Percentiles rank a stretch among this genome's conserved stretches.
These are phyloP conservation scores for Silurus glanis DNA, from an alignment of 2,113 vertebrate species.

Conservation along the genomic window DNA sequence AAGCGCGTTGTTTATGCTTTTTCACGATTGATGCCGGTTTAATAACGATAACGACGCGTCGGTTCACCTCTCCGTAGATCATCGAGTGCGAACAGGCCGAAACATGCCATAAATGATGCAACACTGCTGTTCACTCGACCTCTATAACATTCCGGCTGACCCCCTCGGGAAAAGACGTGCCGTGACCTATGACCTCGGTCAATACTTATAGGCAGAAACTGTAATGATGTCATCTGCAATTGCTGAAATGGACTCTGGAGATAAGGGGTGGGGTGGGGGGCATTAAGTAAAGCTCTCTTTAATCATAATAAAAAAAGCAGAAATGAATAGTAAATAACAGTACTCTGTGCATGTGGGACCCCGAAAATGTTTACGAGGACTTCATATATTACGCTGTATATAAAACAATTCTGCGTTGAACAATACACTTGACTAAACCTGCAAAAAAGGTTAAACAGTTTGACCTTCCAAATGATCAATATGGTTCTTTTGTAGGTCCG, in stretches of 20 bases:
- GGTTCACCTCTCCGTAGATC: neutral
- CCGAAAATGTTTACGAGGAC: neutral
- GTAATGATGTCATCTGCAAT: constrained; percentile 47
- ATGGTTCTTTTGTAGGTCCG: neutral
- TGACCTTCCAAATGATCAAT: constrained; percentile 9
- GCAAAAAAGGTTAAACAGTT: constrained; percentile 4
- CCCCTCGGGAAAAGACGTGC: constrained; percentile 67
- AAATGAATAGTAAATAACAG: constrained; percentile 18
- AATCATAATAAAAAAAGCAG: constrained; percentile 30
- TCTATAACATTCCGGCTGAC: constrained; percentile 64
- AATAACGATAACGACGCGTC: neutral
- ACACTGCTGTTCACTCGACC: constrained; percentile 57
- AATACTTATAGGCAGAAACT: constrained; percentile 71
- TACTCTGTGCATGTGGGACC: neutral
- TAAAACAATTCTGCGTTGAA: neutral
- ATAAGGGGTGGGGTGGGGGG: neutral
- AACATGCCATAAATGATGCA: constrained; percentile 45
- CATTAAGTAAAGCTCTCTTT: constrained; percentile 27
- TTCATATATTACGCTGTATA: neutral
- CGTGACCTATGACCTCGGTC: constrained; percentile 72
- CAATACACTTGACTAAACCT: neutral
- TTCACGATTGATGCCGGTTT: neutral
- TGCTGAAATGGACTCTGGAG: constrained; percentile 35
- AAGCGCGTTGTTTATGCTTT: neutral
- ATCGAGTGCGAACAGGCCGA: constrained; percentile 5